These are phyloP conservation scores for Sylvia atricapilla DNA, from an alignment of 2,113 vertebrate genomes.

Conservation along the genomic window DNA sequence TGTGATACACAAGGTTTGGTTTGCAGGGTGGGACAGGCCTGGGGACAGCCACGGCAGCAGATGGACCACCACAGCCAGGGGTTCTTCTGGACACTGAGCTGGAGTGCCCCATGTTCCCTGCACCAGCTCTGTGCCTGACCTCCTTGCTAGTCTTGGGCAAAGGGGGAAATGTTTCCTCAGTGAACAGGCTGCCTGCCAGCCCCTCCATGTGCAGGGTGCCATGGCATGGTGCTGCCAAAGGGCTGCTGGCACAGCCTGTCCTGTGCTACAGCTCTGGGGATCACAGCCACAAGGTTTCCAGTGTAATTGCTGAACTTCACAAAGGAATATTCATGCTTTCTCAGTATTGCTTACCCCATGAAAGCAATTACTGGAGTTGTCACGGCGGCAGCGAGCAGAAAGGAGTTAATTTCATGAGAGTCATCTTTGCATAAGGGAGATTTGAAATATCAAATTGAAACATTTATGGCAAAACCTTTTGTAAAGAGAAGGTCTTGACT, in stretches of 20 bases:
- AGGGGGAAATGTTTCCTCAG: not conserved
- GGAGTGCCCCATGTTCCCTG: not conserved
- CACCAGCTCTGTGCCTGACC: rapidly evolving
- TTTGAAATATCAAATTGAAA: constrained; percentile 34
- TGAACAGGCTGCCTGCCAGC: not conserved
- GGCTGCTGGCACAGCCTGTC: not conserved
- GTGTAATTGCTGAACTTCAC: not conserved
- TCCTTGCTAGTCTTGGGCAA: rapidly evolving
- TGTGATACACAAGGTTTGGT: rapidly evolving
- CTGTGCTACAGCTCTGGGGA: rapidly evolving
- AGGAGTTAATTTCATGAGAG: constrained; percentile 55
- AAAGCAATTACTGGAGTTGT: constrained; percentile 31
- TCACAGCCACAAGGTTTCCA: rapidly evolving
- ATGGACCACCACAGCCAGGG: rapidly evolving
- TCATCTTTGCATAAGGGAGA: not conserved
- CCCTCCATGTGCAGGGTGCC: rapidly evolving
- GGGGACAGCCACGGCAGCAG: rapidly evolving
- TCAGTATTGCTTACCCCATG: constrained; percentile 22
- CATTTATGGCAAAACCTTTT: constrained; percentile 15
- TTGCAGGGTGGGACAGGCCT: rapidly evolving
- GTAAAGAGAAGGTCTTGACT: not conserved
- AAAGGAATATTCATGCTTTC: constrained; percentile 33
- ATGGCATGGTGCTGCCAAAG: rapidly evolving
- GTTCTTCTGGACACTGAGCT: not conserved
- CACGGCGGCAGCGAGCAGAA: not conserved